These are phyloP conservation scores for Sisyra terminalis DNA, from an alignment of 2,888 invertebrate species.

Conservation along the genomic window DNA sequence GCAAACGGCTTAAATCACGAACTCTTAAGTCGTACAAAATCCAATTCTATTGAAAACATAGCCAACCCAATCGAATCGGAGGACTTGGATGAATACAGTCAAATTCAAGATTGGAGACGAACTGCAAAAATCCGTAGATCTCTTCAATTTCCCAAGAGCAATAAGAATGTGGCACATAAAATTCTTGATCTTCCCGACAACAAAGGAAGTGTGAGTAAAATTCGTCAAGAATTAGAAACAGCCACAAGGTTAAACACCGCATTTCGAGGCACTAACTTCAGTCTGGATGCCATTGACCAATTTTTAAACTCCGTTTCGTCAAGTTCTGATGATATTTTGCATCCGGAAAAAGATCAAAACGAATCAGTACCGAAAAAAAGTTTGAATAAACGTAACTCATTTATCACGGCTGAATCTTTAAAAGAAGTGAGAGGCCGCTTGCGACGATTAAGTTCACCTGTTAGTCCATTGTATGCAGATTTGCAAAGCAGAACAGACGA, in stretches of 20 bases:
- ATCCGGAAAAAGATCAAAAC: not conserved
- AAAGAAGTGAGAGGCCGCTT: conserved; percentile 40
- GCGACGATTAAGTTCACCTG: conserved; percentile 32
- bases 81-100: conserved; percentile 20
- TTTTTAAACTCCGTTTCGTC: conserved; percentile 28
- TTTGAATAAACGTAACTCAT: conserved; percentile 26
- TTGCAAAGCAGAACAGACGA: conserved; percentile 10
- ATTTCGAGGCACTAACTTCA: conserved; percentile 33
- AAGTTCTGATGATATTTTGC: conserved; percentile 11
- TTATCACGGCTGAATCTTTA: conserved; percentile 40
- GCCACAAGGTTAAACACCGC: conserved; percentile 33
- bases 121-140: conserved; percentile 46
- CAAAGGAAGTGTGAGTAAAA: conserved; percentile 34
- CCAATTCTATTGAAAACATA: conserved; percentile 33
- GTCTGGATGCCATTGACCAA: conserved; percentile 33
- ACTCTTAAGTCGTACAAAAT: conserved; percentile 24
- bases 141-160: conserved; percentile 43
- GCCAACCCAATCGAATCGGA: conserved; percentile 18
- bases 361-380: conserved; percentile 18
- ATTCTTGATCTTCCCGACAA: conserved; percentile 26
- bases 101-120: conserved; percentile 40
- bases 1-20: conserved; percentile 14
- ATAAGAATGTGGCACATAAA: conserved; percentile 14
- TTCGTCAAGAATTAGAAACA: conserved; percentile 36
- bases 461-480: conserved; percentile 20